Evolutionary conservation across 2,113 vertebrate species (phyloP).

Genomic region (Alouatta palliata): DNA sequence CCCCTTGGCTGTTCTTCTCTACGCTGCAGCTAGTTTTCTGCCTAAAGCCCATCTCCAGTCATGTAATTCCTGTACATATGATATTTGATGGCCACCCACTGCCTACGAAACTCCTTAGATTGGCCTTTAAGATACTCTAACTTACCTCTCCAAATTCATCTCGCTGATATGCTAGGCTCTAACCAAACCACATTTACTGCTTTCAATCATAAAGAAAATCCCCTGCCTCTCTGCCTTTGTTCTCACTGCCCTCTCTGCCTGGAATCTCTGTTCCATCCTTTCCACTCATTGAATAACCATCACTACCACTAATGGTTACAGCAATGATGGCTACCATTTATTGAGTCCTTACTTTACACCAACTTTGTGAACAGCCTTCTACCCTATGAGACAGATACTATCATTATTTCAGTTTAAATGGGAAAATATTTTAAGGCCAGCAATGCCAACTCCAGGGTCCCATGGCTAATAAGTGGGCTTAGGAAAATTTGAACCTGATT

Average conservation of each 20-base stretch:
- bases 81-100: neutral
- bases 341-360: neutral
- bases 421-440: neutral
- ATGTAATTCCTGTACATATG: neutral
- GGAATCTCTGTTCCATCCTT: neutral
- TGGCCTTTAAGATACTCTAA: neutral
- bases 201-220: fast-evolving
- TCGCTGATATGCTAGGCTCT: neutral
- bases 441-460: neutral
- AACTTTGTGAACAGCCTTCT: neutral
- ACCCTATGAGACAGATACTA: neutral
- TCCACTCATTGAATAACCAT: neutral
- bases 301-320: neutral
- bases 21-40: neutral
- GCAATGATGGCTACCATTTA: neutral
- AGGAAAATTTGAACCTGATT: neutral
- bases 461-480: neutral
- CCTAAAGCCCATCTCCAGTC: neutral
- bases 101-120: neutral
- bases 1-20: neutral
- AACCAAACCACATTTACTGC: neutral
- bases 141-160: neutral
- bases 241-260: neutral
- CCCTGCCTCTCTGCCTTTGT: neutral
- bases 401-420: neutral